Evolutionary conservation across 2,797 vertebrate genomes (phyloP).

Genomic region (Echeneis naucrates): DNA sequence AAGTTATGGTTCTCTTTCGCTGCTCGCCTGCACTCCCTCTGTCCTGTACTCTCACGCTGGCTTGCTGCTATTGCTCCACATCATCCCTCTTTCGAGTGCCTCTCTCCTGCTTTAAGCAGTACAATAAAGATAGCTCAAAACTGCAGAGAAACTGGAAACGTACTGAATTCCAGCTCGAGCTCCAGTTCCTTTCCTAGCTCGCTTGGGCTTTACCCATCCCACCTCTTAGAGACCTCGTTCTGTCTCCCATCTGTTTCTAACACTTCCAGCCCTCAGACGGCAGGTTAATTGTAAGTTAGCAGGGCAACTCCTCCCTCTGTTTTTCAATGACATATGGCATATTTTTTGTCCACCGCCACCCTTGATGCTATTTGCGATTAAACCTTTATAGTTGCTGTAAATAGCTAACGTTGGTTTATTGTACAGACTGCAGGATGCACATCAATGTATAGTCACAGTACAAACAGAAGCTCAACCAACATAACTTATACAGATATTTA

Average conservation of each 20-base stretch:
- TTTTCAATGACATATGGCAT: constrained; percentile 46
- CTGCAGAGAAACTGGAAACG: constrained; percentile 24
- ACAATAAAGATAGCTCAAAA: constrained; percentile 44
- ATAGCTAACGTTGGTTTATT: constrained; percentile 20
- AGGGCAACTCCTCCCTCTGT: constrained; percentile 38
- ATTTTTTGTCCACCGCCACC: constrained; percentile 32
- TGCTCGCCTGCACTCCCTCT: constrained; percentile 81
- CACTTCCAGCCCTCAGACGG: constrained; percentile 29
- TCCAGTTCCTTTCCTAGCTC: constrained; percentile 14
- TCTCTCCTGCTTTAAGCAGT: constrained; percentile 74
- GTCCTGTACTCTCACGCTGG: constrained; percentile 68
- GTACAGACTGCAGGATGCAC: background rate
- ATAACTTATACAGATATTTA: background rate
- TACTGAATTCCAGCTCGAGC: background rate
- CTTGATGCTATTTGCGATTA: constrained; percentile 32
- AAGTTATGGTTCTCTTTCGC: constrained; percentile 89
- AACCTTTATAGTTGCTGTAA: constrained; percentile 24
- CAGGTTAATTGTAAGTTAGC: constrained; percentile 54
- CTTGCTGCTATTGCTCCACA: constrained; percentile 79
- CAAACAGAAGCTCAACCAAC: constrained; percentile 12
- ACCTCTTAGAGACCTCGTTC: constrained; percentile 24
- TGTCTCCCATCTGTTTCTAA: constrained; percentile 53
- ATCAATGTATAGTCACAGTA: background rate
- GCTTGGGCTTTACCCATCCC: constrained; percentile 21
- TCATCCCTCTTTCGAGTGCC: constrained; percentile 82